Conservation (phyloP, 2,888 invertebrate species). For the Galeruca laticollis region DNA sequence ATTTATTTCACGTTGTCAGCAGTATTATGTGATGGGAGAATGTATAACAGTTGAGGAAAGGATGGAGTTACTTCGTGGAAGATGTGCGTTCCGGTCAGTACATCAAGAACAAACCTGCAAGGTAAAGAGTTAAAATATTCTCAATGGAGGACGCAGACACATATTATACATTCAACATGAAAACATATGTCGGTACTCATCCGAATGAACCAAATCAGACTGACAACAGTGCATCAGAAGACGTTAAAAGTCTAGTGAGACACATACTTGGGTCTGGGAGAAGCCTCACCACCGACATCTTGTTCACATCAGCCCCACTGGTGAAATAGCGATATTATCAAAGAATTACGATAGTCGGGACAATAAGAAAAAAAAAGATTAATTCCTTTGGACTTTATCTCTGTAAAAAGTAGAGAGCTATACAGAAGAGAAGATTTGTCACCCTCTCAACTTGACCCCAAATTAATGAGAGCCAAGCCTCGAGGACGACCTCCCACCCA, state of each 20-base stretch:
- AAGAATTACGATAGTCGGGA: conserved; percentile 21
- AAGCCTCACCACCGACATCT: conserved; percentile 17
- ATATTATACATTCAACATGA: conserved; percentile 19
- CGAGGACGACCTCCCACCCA: too few relatives aligned
- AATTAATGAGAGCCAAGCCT: too few relatives aligned
- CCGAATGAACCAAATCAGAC: conserved; percentile 2
- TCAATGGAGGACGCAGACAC: conserved; percentile 9
- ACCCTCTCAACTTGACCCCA: too few relatives aligned
- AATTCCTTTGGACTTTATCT: conserved; percentile 4
- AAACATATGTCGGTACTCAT: conserved; percentile 21
- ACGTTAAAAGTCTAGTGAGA: neutral
- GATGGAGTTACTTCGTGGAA: conserved; percentile 23
- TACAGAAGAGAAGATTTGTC: too few relatives aligned
- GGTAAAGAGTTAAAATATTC: conserved; percentile 27
- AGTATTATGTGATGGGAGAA: conserved; percentile 12
- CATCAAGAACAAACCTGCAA: conserved; percentile 27
- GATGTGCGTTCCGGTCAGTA: conserved; percentile 25
- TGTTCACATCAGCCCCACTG: conserved; percentile 15
- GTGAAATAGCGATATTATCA: neutral
- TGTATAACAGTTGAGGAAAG: conserved; percentile 23
- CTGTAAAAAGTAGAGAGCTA: conserved; percentile 3
- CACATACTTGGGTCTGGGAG: conserved; percentile 10
- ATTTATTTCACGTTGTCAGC: conserved; percentile 19
- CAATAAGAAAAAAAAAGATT: conserved; percentile 16
- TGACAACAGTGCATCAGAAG: conserved; percentile 19